Evolutionary conservation across 2,113 vertebrate genomes (phyloP).

Genomic region (Callionymus lyra): DNA sequence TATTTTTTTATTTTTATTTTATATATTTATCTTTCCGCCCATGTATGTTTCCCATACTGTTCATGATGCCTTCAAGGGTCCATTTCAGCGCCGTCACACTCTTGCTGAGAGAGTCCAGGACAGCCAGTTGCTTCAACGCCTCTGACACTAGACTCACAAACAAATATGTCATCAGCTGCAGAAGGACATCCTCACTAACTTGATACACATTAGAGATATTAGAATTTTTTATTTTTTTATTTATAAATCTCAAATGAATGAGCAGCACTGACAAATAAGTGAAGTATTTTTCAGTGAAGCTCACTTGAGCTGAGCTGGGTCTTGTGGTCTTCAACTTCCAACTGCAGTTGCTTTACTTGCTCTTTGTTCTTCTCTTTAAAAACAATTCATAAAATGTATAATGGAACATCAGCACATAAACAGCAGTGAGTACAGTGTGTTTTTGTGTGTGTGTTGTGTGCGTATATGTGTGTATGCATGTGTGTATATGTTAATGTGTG

Average conservation of each 20-base stretch:
- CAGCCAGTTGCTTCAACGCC: constrained; percentile 30
- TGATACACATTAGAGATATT: too few relatives aligned
- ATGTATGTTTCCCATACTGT: constrained; percentile 12
- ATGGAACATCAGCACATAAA: not conserved
- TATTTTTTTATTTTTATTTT: too few relatives aligned
- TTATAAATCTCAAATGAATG: not conserved
- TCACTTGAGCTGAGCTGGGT: constrained; percentile 45
- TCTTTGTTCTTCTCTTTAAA: too few relatives aligned
- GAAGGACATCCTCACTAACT: not conserved
- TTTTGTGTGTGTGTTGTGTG: too few relatives aligned
- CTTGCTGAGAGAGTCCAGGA: constrained; percentile 22
- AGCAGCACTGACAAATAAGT: not conserved
- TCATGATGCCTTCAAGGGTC: constrained; percentile 16
- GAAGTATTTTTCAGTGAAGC: not conserved
- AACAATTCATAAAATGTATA: too few relatives aligned
- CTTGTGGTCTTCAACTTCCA: constrained; percentile 44
- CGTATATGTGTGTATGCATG: too few relatives aligned
- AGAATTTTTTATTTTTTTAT: too few relatives aligned
- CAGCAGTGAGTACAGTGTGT: too few relatives aligned
- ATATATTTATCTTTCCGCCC: too few relatives aligned
- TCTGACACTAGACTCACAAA: constrained; percentile 26
- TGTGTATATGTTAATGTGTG: too few relatives aligned
- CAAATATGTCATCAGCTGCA: not conserved
- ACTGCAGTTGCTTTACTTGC: constrained; percentile 16
- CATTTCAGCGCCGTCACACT: constrained; percentile 20